phyloP scores from a whole-genome alignment of 2,888 invertebrate genomes.

The Terebella lapidaria region DNA sequence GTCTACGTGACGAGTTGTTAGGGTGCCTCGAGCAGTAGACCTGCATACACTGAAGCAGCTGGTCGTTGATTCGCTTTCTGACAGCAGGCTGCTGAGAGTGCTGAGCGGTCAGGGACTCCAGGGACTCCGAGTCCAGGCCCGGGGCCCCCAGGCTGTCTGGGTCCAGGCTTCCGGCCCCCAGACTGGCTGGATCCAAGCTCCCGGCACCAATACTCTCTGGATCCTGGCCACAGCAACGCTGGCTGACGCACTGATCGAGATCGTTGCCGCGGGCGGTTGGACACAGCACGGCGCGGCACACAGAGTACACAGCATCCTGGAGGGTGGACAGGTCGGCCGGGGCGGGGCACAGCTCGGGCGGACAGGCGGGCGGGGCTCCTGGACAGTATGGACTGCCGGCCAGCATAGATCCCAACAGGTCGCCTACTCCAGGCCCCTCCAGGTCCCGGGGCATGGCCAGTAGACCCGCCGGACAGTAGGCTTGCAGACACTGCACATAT shows the following conservation, averaged over 20 bases:
- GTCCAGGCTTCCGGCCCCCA: neutral
- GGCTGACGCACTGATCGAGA: neutral
- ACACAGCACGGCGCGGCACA: neutral
- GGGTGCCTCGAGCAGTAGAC: constrained; percentile 23
- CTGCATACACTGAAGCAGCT: constrained; percentile 22
- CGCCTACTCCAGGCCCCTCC: too few species aligned
- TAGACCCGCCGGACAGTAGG: constrained; percentile 11
- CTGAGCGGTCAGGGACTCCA: too few species aligned
- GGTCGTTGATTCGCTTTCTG: constrained; percentile 21
- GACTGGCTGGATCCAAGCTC: too few species aligned
- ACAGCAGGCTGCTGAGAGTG: too few species aligned
- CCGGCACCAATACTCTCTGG: too few species aligned
- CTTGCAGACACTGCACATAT: constrained; percentile 11
- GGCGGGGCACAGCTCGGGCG: neutral
- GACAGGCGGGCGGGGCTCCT: neutral
- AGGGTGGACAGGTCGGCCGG: neutral
- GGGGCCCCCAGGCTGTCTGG: too few species aligned
- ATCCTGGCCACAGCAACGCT: neutral
- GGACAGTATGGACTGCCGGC: neutral
- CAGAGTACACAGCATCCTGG: neutral
- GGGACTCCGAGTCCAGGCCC: too few species aligned
- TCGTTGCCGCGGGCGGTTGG: neutral
- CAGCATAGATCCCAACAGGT: too few species aligned
- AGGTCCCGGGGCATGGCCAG: constrained; percentile 12
- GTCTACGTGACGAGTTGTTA: too few species aligned